A percentile compares a stretch with the other conserved stretches of the same genome.
phyloP scores from a whole-genome alignment of 2,113 vertebrate species.

The Noturus placidus region DNA sequence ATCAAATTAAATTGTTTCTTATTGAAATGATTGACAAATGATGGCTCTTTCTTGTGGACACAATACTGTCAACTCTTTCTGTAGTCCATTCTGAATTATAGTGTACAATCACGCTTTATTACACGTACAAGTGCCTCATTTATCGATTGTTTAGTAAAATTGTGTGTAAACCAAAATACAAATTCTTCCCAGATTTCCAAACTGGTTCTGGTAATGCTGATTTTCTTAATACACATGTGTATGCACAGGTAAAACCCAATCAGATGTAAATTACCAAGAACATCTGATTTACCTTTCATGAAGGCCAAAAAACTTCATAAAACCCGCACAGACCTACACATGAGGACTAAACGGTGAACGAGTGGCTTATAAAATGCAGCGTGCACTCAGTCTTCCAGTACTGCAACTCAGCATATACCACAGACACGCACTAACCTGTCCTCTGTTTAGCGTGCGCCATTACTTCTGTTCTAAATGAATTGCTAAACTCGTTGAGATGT shows the following conservation, averaged over 20 bases:
- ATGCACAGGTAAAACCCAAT: too few relatives aligned
- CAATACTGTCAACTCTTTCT: neutral
- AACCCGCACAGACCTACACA: neutral
- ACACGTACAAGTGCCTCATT: neutral
- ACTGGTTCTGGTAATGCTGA: neutral
- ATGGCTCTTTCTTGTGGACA: neutral
- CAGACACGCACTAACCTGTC: neutral
- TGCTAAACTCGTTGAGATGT: neutral
- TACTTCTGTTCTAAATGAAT: neutral
- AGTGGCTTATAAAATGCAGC: too few relatives aligned
- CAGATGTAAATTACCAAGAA: too few relatives aligned
- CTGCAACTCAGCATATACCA: neutral
- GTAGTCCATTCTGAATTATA: neutral
- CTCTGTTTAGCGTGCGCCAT: neutral
- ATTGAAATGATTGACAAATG: constrained; percentile 4
- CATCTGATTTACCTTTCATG: too few relatives aligned
- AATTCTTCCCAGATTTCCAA: neutral
- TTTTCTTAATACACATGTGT: neutral
- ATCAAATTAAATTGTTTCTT: neutral
- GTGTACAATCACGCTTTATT: neutral
- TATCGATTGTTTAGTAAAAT: neutral
- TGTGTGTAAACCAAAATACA: neutral
- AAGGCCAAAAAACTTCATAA: too few relatives aligned
- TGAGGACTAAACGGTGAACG: neutral
- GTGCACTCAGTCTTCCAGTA: neutral